Percentiles rank a stretch among this genome's conserved stretches.
These are phyloP conservation scores for Triops longicaudatus DNA, from an alignment of 1,140 invertebrate species.

Conservation along the genomic window DNA sequence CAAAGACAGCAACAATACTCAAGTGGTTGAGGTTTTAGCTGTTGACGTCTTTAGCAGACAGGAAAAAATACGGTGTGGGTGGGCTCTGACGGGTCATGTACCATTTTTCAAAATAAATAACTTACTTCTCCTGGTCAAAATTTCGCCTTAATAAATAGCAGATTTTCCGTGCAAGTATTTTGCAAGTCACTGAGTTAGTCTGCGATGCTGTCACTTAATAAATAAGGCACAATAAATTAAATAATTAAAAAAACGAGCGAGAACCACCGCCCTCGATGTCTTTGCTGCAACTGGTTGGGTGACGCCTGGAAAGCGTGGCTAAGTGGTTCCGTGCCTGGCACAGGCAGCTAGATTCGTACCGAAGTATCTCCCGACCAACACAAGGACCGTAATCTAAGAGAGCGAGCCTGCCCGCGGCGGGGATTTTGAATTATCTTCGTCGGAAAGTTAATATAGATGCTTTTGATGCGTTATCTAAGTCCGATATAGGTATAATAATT, in stretches of 20 bases:
- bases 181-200: too few species aligned
- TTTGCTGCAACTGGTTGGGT: background rate
- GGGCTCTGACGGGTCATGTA: too few species aligned
- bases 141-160: too few species aligned
- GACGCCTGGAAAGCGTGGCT: background rate
- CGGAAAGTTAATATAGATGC: background rate
- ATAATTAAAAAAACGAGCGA: background rate
- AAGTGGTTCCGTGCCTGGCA: background rate
- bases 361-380: background rate
- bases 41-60: too few species aligned
- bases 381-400: background rate
- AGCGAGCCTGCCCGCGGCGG: background rate
- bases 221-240: background rate
- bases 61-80: too few species aligned
- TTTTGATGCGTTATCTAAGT: background rate
- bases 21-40: too few species aligned
- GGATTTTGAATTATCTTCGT: background rate
- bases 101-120: too few species aligned
- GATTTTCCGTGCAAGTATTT: too few species aligned
- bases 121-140: too few species aligned
- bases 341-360: background rate
- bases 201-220: background rate
- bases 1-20: too few species aligned
- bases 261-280: background rate
- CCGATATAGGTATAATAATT: background rate